Conservation (phyloP, 1,140 invertebrate species). For the Apis florea region DNA sequence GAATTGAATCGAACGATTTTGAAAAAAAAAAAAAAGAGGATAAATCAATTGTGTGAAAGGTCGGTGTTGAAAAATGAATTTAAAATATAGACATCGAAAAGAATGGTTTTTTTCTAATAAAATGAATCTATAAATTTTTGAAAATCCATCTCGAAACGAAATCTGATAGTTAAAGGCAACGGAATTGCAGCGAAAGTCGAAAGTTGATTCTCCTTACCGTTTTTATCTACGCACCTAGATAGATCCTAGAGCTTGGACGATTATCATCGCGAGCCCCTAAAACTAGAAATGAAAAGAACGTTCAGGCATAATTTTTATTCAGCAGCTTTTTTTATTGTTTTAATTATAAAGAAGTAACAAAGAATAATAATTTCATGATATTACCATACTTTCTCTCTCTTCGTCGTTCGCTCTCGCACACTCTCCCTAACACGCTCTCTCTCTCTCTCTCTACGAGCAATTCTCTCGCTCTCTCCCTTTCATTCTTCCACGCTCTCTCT, state of each 20-base stretch:
- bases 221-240: too few species aligned
- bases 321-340: constrained; percentile 79
- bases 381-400: constrained; percentile 71
- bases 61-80: too few species aligned
- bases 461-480: constrained; percentile 48
- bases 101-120: too few species aligned
- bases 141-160: too few species aligned
- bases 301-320: constrained; percentile 71
- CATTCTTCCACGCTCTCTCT: constrained; percentile 61
- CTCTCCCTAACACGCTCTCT: constrained; percentile 56
- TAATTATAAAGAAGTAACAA: constrained; percentile 81
- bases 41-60: too few species aligned
- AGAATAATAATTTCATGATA: constrained; percentile 80
- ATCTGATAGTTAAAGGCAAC: too few species aligned
- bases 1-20: too few species aligned
- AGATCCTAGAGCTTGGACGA: background rate
- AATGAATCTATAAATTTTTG: too few species aligned
- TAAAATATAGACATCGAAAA: too few species aligned
- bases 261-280: background rate
- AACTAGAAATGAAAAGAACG: constrained; percentile 62
- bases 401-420: constrained; percentile 61
- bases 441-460: constrained; percentile 42
- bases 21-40: too few species aligned
- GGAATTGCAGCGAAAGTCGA: too few species aligned
- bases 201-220: too few species aligned